Conservation (phyloP, 2,113 vertebrate genomes). For the Mustela lutreola region DNA sequence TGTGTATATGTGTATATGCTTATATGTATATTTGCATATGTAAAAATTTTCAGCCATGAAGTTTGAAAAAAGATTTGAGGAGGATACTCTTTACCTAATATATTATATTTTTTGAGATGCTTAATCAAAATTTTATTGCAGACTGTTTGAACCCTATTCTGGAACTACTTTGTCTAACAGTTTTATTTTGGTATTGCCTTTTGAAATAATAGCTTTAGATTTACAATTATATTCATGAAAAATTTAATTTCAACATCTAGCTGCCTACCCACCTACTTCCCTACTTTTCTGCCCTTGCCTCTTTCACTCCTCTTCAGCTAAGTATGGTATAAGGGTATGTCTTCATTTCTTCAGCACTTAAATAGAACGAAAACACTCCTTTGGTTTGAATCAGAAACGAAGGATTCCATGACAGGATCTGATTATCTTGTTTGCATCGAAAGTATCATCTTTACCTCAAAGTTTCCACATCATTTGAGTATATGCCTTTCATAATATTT, state of each 20-base stretch:
- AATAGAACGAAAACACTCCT: background rate
- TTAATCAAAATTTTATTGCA: background rate
- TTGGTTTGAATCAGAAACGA: background rate
- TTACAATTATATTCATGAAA: background rate
- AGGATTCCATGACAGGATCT: background rate
- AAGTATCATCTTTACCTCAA: slow-evolving; percentile 35
- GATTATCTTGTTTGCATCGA: slow-evolving; percentile 38
- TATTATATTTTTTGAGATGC: background rate
- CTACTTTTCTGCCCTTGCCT: background rate
- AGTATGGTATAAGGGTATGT: background rate
- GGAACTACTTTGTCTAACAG: background rate
- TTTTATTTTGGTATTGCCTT: background rate
- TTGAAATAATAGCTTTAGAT: background rate
- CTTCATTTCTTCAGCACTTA: background rate
- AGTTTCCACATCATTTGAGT: slow-evolving; percentile 32
- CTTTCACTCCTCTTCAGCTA: background rate
- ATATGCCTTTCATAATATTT: background rate
- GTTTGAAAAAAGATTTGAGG: background rate
- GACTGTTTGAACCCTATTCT: background rate
- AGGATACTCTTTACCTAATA: background rate
- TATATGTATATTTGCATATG: background rate
- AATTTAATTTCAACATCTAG: background rate
- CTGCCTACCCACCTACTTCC: background rate
- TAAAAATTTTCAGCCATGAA: background rate
- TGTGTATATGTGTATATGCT: background rate